A percentile compares a stretch with the other conserved stretches of the same genome.
phyloP scores from a whole-genome alignment of 2,797 vertebrate species.

The Lophotriccus pileatus region DNA sequence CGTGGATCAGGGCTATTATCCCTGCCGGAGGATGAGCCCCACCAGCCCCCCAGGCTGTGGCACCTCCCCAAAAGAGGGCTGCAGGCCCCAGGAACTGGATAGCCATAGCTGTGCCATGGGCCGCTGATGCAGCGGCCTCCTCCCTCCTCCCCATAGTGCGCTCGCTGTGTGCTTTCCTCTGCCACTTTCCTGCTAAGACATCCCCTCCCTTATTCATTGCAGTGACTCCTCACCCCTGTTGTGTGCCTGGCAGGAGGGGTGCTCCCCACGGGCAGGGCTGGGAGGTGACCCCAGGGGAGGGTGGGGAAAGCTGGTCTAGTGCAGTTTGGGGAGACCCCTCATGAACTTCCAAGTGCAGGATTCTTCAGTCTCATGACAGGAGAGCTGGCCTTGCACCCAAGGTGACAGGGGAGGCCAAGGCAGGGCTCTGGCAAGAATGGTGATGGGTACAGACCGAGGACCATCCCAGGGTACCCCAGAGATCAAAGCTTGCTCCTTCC shows the following conservation, averaged over 20 bases:
- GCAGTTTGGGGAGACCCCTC: accelerated
- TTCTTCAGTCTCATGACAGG: neutral
- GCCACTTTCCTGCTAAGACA: neutral
- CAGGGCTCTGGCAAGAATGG: neutral
- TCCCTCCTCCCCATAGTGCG: neutral
- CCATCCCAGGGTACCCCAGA: neutral
- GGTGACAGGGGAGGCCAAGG: neutral
- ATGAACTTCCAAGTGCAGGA: neutral
- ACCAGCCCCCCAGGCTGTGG: conserved; percentile 20
- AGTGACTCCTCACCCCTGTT: neutral
- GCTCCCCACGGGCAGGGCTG: neutral
- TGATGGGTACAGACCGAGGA: neutral
- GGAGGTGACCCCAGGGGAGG: neutral
- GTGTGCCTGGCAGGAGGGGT: neutral
- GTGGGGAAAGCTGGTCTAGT: neutral
- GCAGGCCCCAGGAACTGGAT: neutral
- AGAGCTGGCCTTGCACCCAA: neutral
- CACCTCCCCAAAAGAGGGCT: conserved; percentile 43
- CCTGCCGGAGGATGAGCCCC: conserved; percentile 6
- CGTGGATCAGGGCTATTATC: neutral
- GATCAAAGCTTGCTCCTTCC: conserved; percentile 1
- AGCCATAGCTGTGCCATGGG: conserved; percentile 31
- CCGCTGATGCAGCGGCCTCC: neutral
- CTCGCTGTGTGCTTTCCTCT: conserved; percentile 13
- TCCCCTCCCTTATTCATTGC: conserved; percentile 39